These are phyloP conservation scores for Chelonus insularis DNA, from an alignment of 1,140 invertebrate genomes.

Conservation along the genomic window DNA sequence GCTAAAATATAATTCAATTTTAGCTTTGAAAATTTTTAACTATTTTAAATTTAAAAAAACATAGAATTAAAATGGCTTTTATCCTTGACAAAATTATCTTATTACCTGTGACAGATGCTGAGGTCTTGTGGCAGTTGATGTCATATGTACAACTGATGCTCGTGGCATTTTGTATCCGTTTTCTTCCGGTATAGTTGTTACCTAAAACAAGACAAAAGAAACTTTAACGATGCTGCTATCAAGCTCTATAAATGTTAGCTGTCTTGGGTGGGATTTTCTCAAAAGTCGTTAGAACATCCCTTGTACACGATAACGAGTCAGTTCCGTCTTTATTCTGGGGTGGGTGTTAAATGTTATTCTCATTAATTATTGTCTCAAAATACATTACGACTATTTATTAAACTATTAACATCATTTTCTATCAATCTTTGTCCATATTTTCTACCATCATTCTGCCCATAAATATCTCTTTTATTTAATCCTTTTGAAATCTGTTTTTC, in stretches of 20 bases:
- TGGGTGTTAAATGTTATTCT: neutral
- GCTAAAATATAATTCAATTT: too few species aligned
- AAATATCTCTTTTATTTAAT: too few species aligned
- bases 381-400: neutral
- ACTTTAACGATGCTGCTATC: slow-evolving; percentile 5
- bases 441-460: too few species aligned
- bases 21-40: too few species aligned
- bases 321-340: neutral
- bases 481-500: too few species aligned
- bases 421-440: neutral
- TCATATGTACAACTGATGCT: slow-evolving; percentile 57
- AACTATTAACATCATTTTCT: neutral
- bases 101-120: slow-evolving; percentile 57
- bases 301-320: neutral
- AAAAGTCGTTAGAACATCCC: slow-evolving; percentile 1
- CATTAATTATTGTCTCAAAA: slow-evolving; percentile 9
- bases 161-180: slow-evolving; percentile 56
- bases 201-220: slow-evolving; percentile 43
- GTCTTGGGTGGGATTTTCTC: neutral
- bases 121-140: slow-evolving; percentile 54
- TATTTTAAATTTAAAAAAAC: too few species aligned
- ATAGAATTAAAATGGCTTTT: too few species aligned
- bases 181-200: slow-evolving; percentile 57
- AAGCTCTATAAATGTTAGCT: neutral
- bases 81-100: too few species aligned